These are phyloP conservation scores for Catharus bicknelli DNA, from an alignment of 2,113 vertebrate species.

Conservation along the genomic window DNA sequence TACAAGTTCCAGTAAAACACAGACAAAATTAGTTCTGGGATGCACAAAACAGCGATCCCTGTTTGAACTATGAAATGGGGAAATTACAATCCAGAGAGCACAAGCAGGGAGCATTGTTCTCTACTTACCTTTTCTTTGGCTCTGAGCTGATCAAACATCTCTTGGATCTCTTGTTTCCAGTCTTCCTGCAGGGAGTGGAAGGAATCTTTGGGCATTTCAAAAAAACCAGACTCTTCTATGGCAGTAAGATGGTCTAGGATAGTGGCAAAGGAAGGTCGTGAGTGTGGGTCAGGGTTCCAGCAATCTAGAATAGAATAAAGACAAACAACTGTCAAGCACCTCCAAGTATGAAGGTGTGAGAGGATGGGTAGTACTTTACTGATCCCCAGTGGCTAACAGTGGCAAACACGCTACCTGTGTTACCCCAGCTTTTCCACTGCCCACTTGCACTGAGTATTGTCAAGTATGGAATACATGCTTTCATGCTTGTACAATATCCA, in stretches of 20 bases:
- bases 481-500: neutral
- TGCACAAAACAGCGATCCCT: neutral
- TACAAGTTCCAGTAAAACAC: neutral
- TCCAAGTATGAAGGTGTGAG: neutral
- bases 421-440: neutral
- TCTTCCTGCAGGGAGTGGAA: slow-evolving; percentile 97
- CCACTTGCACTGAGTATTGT: neutral
- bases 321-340: neutral
- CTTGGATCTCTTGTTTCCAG: slow-evolving; percentile 97
- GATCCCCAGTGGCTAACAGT: slow-evolving; percentile 53
- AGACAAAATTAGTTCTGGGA: neutral
- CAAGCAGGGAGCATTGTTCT: neutral
- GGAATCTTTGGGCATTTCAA: slow-evolving; percentile 96
- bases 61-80: neutral
- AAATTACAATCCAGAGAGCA: neutral
- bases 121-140: slow-evolving; percentile 92
- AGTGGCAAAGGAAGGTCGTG: slow-evolving; percentile 86
- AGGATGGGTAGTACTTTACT: slow-evolving; percentile 17
- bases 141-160: slow-evolving; percentile 97
- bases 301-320: slow-evolving; percentile 80
- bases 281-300: slow-evolving; percentile 92
- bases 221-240: slow-evolving; percentile 96
- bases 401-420: neutral
- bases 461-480: neutral
- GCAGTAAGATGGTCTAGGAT: slow-evolving; percentile 91